phyloP scores from a whole-genome alignment of 2,113 vertebrate genomes.

The Alethe castanea region DNA sequence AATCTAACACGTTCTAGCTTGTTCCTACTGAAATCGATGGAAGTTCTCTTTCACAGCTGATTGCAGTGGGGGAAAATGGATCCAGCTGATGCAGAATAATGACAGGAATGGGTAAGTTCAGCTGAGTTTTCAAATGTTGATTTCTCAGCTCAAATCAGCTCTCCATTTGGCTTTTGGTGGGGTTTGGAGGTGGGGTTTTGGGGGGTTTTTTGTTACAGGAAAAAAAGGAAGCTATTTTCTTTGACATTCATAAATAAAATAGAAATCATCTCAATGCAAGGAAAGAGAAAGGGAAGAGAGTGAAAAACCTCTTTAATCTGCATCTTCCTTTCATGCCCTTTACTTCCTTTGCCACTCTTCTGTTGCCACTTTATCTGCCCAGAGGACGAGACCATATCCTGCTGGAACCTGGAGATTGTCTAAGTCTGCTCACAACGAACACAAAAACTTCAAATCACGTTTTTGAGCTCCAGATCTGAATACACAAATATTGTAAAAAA shows the following conservation, averaged over 20 bases:
- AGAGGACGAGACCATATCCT: neutral
- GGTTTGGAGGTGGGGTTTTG: rapidly evolving
- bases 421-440: neutral
- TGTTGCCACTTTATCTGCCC: neutral
- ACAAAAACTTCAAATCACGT: neutral
- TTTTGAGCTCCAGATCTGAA: neutral
- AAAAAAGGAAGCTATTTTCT: neutral
- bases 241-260: neutral
- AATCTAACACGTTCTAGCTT: slow-evolving; percentile 14
- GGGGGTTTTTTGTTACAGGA: neutral
- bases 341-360: neutral
- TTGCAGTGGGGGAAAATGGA: slow-evolving; percentile 2
- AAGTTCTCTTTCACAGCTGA: slow-evolving; percentile 21
- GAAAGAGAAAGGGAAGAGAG: neutral
- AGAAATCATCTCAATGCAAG: neutral
- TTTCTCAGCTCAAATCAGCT: neutral
- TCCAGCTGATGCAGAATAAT: neutral
- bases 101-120: neutral
- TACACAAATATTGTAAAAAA: neutral
- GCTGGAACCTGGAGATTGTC: neutral
- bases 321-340: neutral
- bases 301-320: neutral
- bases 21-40: neutral
- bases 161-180: neutral
- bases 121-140: neutral